phyloP scores from a whole-genome alignment of 2,113 vertebrate genomes.

The Chinchilla lanigera region DNA sequence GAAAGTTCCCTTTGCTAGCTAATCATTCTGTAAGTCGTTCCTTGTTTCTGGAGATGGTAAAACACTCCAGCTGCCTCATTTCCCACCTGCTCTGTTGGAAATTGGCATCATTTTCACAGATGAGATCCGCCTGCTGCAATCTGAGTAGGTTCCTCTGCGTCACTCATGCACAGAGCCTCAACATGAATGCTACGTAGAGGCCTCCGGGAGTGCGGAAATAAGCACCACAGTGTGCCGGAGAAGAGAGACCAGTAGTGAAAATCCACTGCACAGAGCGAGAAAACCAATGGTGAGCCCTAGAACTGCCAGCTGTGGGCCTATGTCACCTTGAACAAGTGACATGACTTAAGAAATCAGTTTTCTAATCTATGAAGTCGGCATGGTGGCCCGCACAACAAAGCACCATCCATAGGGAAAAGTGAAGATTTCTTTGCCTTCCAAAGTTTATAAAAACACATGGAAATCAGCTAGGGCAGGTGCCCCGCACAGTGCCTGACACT shows the following conservation, averaged over 20 bases:
- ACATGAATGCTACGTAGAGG: accelerated
- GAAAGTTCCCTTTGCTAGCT: background rate
- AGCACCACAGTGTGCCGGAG: too few relatives aligned
- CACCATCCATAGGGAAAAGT: background rate
- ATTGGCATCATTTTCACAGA: background rate
- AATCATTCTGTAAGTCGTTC: background rate
- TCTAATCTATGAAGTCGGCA: background rate
- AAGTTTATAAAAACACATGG: background rate
- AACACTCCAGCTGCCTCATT: background rate
- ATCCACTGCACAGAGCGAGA: accelerated
- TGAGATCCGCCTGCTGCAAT: background rate
- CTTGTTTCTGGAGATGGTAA: background rate
- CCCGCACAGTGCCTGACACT: background rate
- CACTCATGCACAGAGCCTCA: background rate
- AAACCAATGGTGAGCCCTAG: accelerated
- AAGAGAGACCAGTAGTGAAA: background rate
- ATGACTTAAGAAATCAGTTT: background rate
- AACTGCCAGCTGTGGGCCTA: background rate
- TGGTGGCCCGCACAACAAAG: background rate
- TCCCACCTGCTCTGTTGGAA: background rate
- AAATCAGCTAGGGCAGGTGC: background rate
- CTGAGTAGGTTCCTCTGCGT: background rate
- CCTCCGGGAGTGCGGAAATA: background rate
- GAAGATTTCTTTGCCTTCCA: background rate
- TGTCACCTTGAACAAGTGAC: background rate